Evolutionary conservation across 2,888 invertebrate genomes (phyloP).

Genomic region (Laothoe populi): DNA sequence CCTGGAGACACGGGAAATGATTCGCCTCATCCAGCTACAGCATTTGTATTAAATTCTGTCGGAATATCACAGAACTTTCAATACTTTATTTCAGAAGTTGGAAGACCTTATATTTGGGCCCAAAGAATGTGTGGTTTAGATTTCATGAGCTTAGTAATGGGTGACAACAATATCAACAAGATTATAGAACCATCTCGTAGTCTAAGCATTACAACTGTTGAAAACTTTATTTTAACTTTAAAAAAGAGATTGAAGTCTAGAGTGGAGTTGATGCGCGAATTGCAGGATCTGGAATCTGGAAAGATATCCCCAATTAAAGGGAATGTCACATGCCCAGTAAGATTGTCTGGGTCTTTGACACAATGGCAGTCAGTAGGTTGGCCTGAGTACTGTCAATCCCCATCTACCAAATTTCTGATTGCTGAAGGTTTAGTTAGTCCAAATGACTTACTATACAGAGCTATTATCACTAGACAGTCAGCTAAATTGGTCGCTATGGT

Average conservation of each 20-base stretch:
- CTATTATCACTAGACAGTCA: constrained; percentile 91
- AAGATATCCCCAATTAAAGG: constrained; percentile 72
- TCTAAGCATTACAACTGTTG: constrained; percentile 87
- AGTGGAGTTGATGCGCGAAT: constrained; percentile 90
- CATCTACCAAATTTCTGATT: constrained; percentile 80
- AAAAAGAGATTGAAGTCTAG: constrained; percentile 90
- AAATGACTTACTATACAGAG: constrained; percentile 90
- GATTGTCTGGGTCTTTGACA: constrained; percentile 86
- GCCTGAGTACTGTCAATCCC: constrained; percentile 86
- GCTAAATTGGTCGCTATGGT: constrained; percentile 92
- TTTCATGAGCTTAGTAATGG: constrained; percentile 85
- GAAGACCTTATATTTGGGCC: constrained; percentile 95
- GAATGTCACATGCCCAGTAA: constrained; percentile 64
- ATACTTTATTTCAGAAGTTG: constrained; percentile 84
- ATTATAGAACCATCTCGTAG: constrained; percentile 66
- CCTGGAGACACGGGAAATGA: constrained; percentile 90
- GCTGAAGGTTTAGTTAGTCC: constrained; percentile 85
- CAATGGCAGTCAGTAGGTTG: constrained; percentile 89
- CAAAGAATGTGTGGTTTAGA: constrained; percentile 95
- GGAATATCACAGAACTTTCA: constrained; percentile 74
- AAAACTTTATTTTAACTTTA: constrained; percentile 90
- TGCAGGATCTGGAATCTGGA: constrained; percentile 86
- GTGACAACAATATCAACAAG: constrained; percentile 59
- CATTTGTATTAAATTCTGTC: constrained; percentile 86
- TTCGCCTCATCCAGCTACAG: constrained; percentile 93